Percentiles rank a stretch among this genome's conserved stretches.
Evolutionary conservation across 1,140 invertebrate species (phyloP).

Genomic region (Tenebrio molitor): DNA sequence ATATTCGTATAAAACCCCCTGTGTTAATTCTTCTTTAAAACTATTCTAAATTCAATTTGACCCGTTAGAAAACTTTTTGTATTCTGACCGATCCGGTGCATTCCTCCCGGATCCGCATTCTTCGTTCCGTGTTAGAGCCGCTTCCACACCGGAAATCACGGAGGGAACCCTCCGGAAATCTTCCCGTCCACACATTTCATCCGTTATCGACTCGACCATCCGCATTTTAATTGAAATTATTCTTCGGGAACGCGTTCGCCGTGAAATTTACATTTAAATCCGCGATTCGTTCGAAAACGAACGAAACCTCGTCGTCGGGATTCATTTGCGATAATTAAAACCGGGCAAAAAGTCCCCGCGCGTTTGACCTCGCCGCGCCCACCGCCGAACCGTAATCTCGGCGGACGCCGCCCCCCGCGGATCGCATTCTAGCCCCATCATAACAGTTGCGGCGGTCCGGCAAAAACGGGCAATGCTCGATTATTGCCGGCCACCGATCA

Average conservation of each 20-base stretch:
- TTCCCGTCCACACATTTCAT: not conserved
- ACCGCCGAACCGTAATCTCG: not conserved
- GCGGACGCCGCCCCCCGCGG: not conserved
- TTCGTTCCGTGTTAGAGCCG: no score
- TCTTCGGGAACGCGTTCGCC: not conserved
- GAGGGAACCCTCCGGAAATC: slow-evolving; percentile 3
- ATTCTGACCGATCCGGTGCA: no score
- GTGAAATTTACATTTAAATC: not conserved
- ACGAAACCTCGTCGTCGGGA: not conserved
- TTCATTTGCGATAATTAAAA: slow-evolving; percentile 9
- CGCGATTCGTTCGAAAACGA: not conserved
- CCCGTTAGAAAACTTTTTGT: no score
- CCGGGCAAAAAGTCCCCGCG: not conserved
- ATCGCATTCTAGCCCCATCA: not conserved
- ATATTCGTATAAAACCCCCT: no score
- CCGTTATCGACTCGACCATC: not conserved
- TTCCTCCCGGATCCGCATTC: no score
- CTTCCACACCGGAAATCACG: no score
- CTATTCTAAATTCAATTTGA: no score
- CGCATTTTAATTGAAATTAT: slow-evolving; percentile 11
- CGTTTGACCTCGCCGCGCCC: no score
- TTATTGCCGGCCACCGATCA: slow-evolving; percentile 14
- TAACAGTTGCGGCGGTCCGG: no score
- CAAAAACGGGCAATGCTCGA: slow-evolving; percentile 4
- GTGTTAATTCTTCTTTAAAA: no score